A percentile compares a stretch with the other conserved stretches of the same genome.
These are phyloP conservation scores for Syngnathoides biaculeatus DNA, from an alignment of 2,113 vertebrate genomes.

Conservation along the genomic window DNA sequence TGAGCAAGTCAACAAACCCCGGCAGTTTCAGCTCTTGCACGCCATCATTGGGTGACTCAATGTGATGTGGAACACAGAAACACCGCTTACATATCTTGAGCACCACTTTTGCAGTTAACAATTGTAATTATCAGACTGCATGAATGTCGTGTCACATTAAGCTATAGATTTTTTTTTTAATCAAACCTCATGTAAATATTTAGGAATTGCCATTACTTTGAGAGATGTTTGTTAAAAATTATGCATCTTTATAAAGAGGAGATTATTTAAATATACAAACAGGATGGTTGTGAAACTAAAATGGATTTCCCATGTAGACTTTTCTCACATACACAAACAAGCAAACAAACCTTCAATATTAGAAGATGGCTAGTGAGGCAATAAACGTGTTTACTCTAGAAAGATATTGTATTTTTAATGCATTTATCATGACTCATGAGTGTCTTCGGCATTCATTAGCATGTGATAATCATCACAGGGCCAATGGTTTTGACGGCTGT, in stretches of 20 bases:
- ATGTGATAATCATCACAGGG: constrained; percentile 59
- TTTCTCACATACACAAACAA: constrained; percentile 26
- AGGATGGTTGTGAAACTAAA: constrained; percentile 31
- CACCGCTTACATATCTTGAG: neutral
- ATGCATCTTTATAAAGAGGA: neutral
- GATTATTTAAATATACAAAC: neutral
- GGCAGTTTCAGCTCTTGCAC: neutral
- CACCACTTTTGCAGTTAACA: neutral
- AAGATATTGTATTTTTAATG: constrained; percentile 62
- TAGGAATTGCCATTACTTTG: neutral
- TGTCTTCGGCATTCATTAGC: constrained; percentile 56
- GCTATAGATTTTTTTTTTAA: neutral
- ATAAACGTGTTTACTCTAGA: constrained; percentile 57
- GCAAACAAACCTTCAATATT: constrained; percentile 19
- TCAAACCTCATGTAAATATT: neutral
- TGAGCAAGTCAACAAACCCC: neutral
- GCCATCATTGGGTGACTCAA: neutral
- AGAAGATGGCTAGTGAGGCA: constrained; percentile 50
- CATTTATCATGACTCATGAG: constrained; percentile 63
- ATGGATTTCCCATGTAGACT: constrained; percentile 27
- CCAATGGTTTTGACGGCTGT: constrained; percentile 59
- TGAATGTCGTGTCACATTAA: neutral
- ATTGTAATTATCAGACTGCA: neutral
- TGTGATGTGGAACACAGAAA: neutral
- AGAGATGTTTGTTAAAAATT: neutral